Evolutionary conservation across 2,888 invertebrate species (phyloP).

Genomic region (Pilophorus perplexus): DNA sequence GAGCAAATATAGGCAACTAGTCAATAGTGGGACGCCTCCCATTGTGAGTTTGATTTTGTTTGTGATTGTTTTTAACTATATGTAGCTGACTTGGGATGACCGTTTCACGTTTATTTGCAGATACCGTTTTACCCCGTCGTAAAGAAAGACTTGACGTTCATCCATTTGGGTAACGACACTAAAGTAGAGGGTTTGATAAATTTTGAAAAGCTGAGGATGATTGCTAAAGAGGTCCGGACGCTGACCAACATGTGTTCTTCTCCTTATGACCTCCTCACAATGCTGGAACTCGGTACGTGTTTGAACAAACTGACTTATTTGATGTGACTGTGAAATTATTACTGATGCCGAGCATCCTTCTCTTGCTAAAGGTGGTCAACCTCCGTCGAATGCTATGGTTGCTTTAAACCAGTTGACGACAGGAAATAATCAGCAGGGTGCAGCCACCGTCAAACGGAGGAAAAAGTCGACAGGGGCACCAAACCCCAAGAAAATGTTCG

Average conservation of each 20-base stretch:
- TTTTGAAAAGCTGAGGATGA: constrained; percentile 97
- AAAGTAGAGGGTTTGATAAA: constrained; percentile 86
- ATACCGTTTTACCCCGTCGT: constrained; percentile 90
- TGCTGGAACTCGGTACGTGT: constrained; percentile 65
- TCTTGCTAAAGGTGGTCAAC: constrained; percentile 82
- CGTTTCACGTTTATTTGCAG: too few relatives aligned
- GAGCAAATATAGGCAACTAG: constrained; percentile 95
- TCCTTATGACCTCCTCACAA: constrained; percentile 80
- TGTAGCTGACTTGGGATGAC: neutral
- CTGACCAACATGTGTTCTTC: constrained; percentile 94
- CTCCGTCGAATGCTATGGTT: constrained; percentile 84
- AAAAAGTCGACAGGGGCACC: constrained; percentile 87
- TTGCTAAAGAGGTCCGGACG: constrained; percentile 90
- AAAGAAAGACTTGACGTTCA: constrained; percentile 94
- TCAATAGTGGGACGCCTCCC: constrained; percentile 81
- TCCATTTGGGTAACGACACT: constrained; percentile 94
- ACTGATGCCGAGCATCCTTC: too few relatives aligned
- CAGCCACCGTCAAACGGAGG: constrained; percentile 82
- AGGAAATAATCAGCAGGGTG: constrained; percentile 55
- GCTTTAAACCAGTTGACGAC: constrained; percentile 83
- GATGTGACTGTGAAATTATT: too few relatives aligned
- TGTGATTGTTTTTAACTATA: neutral
- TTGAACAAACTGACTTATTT: too few relatives aligned
- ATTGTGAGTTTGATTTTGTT: constrained; percentile 58
- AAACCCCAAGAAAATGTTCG: constrained; percentile 97